phyloP scores from a whole-genome alignment of 1,140 invertebrate species.

The Drosophila sucinea region DNA sequence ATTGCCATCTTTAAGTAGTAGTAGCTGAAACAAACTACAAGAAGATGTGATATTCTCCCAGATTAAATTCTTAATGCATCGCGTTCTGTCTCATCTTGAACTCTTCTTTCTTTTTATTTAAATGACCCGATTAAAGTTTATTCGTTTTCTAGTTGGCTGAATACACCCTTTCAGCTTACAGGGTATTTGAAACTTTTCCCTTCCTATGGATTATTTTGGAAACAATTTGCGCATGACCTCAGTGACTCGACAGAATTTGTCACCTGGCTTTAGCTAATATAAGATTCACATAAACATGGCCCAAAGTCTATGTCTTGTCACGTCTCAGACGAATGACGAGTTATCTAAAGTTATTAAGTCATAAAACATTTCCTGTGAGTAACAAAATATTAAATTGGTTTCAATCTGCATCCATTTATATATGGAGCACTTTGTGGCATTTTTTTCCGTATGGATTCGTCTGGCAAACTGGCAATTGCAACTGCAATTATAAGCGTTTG shows the following conservation, averaged over 20 bases:
- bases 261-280: neutral
- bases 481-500: conserved; percentile 76
- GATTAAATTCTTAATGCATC: too few relatives aligned
- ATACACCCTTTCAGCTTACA: neutral
- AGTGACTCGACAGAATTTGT: neutral
- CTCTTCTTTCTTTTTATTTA: too few relatives aligned
- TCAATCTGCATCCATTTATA: neutral
- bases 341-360: conserved; percentile 1
- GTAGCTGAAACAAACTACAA: too few relatives aligned
- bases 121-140: too few relatives aligned
- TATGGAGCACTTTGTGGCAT: neutral
- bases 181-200: neutral
- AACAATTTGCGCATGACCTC: neutral
- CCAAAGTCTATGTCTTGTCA: neutral
- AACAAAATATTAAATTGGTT: neutral
- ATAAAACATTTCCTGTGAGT: conserved; percentile 1
- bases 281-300: neutral
- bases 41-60: too few relatives aligned
- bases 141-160: too few relatives aligned
- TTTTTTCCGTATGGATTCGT: neutral
- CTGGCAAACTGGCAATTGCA: conserved; percentile 50
- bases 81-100: too few relatives aligned
- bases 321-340: neutral
- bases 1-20: too few relatives aligned
- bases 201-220: neutral